These are phyloP conservation scores for Clepsis dumicolana DNA, from an alignment of 2,888 invertebrate genomes.

Conservation along the genomic window DNA sequence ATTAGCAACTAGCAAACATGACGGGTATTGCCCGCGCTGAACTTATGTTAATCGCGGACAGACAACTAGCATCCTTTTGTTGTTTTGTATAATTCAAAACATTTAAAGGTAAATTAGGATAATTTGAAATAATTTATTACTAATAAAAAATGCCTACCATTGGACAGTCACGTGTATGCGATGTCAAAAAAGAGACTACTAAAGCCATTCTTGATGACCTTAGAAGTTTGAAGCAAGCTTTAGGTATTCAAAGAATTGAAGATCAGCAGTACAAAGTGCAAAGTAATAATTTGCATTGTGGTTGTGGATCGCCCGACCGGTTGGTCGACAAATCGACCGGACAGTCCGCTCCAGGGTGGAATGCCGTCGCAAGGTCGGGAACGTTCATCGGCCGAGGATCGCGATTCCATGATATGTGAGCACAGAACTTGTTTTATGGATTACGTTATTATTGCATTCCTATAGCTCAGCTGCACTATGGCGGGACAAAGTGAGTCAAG, in stretches of 20 bases:
- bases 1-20: background rate
- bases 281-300: conserved; percentile 5
- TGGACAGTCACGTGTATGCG: background rate
- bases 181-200: background rate
- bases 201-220: background rate
- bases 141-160: background rate
- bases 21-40: background rate
- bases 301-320: conserved; percentile 18
- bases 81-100: background rate
- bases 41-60: background rate
- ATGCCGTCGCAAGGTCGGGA: conserved; percentile 78
- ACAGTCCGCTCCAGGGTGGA: conserved; percentile 53
- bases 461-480: conserved; percentile 24
- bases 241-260: background rate
- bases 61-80: background rate
- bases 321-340: conserved; percentile 41
- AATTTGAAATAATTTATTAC: background rate
- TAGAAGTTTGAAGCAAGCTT: background rate
- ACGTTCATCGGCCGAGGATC: conserved; percentile 75
- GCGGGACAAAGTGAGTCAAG: conserved; percentile 20
- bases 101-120: background rate
- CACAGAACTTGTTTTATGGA: conserved; percentile 42
- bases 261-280: background rate
- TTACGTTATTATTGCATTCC: conserved; percentile 44
- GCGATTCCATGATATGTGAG: conserved; percentile 55